These are phyloP conservation scores for Cosmia pyralina DNA, from an alignment of 2,888 invertebrate genomes.

Conservation along the genomic window DNA sequence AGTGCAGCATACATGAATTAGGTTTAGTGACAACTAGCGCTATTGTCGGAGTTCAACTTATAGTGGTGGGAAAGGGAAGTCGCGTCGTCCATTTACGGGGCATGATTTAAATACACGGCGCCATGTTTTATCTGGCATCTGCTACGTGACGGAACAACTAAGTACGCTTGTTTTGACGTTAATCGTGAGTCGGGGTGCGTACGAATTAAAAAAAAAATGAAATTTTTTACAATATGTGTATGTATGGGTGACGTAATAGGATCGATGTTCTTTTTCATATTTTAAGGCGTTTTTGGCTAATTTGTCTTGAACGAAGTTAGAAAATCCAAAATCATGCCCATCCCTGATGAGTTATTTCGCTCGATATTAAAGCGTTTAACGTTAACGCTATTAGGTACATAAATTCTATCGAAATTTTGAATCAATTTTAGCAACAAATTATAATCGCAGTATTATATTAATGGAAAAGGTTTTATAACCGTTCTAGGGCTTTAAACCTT, in stretches of 20 bases:
- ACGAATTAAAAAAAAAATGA: slow-evolving; percentile 56
- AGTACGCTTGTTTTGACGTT: slow-evolving; percentile 74
- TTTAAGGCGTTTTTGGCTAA: not conserved
- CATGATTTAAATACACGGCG: slow-evolving; percentile 85
- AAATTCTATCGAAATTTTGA: slow-evolving; percentile 55
- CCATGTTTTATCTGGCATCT: slow-evolving; percentile 86
- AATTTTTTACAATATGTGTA: slow-evolving; percentile 15
- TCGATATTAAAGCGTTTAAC: slow-evolving; percentile 48
- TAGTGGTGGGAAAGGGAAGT: slow-evolving; percentile 74
- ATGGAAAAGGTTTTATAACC: slow-evolving; percentile 56
- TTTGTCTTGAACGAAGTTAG: not conserved
- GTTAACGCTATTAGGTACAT: slow-evolving; percentile 41
- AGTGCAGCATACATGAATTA: slow-evolving; percentile 34
- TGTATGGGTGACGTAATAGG: slow-evolving; percentile 16
- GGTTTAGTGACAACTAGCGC: slow-evolving; percentile 64
- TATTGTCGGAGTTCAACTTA: slow-evolving; percentile 68
- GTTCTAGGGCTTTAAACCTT: slow-evolving; percentile 49
- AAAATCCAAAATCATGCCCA: not conserved
- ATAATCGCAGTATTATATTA: slow-evolving; percentile 55
- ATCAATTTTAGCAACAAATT: slow-evolving; percentile 60
- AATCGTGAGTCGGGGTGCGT: slow-evolving; percentile 67
- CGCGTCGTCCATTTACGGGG: slow-evolving; percentile 72
- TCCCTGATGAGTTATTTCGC: slow-evolving; percentile 31
- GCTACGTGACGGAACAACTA: slow-evolving; percentile 81
- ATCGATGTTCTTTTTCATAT: slow-evolving; percentile 22